Evolutionary conservation across 2,113 vertebrate species (phyloP).

Genomic region (Vidua chalybeata): DNA sequence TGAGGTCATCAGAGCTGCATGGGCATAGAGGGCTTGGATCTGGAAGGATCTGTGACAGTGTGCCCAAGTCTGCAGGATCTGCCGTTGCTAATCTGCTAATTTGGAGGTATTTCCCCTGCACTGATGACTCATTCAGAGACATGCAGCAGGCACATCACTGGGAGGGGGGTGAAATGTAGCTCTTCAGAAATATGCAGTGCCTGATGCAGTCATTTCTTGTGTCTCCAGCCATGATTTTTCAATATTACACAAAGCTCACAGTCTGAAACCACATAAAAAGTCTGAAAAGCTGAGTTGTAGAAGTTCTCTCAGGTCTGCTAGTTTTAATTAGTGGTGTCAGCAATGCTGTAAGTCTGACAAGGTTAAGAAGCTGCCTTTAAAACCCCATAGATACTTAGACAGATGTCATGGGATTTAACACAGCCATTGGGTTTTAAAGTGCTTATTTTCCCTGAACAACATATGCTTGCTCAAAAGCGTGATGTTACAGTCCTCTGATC

Average conservation of each 20-base stretch:
- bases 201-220: neutral
- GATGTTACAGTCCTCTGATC: neutral
- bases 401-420: neutral
- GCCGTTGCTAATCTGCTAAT: neutral
- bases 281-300: neutral
- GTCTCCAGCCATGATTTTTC: neutral
- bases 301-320: neutral
- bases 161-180: neutral
- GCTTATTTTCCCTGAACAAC: neutral
- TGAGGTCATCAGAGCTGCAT: neutral
- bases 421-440: neutral
- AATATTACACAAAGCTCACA: neutral
- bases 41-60: neutral
- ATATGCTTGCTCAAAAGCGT: neutral
- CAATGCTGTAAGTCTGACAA: neutral
- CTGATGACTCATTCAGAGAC: neutral
- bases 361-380: neutral
- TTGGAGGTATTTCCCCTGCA: neutral
- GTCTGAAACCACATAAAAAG: neutral
- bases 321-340: neutral
- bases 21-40: neutral
- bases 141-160: neutral
- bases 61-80: neutral
- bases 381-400: neutral
- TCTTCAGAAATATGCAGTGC: neutral